phyloP scores from a whole-genome alignment of 2,113 vertebrate genomes.

The Dissostichus mawsoni region DNA sequence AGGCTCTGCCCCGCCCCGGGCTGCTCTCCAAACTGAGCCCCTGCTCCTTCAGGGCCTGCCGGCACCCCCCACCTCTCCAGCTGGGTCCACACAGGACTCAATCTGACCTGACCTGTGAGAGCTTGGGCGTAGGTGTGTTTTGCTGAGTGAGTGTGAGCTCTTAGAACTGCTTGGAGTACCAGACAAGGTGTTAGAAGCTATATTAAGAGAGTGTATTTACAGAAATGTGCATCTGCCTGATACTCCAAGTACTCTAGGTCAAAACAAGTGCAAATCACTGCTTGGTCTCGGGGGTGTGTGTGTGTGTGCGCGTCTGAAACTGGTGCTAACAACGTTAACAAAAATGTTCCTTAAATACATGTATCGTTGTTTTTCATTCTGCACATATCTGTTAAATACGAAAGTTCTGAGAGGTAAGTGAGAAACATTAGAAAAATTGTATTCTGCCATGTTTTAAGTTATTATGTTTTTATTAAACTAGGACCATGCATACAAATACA shows the following conservation, averaged over 20 bases:
- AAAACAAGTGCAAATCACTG: slow-evolving; percentile 3
- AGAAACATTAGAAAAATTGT: no score
- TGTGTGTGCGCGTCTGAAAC: slow-evolving; percentile 5
- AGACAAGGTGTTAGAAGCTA: slow-evolving; percentile 2
- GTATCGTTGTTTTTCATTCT: slow-evolving; percentile 7
- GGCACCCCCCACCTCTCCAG: slow-evolving; percentile 60
- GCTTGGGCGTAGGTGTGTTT: background rate
- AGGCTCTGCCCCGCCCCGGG: slow-evolving; percentile 72
- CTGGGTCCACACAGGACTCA: slow-evolving; percentile 77
- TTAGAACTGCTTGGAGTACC: background rate
- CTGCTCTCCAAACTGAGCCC: slow-evolving; percentile 80
- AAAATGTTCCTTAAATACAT: background rate
- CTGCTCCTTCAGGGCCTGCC: slow-evolving; percentile 76
- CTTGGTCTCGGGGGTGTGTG: background rate
- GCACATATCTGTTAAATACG: slow-evolving; percentile 20
- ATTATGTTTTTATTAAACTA: no score
- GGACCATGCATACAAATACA: no score
- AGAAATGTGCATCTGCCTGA: slow-evolving; percentile 14
- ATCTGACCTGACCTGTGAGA: slow-evolving; percentile 1
- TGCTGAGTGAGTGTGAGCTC: slow-evolving; percentile 5
- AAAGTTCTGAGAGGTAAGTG: no score
- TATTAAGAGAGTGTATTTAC: slow-evolving; percentile 5
- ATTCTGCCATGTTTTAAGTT: no score
- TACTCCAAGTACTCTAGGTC: slow-evolving; percentile 5
- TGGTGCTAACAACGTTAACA: slow-evolving; percentile 58